A percentile compares a stretch with the other conserved stretches of the same genome.
These are phyloP conservation scores for Verasper variegatus DNA, from an alignment of 2,113 vertebrate genomes.

Conservation along the genomic window DNA sequence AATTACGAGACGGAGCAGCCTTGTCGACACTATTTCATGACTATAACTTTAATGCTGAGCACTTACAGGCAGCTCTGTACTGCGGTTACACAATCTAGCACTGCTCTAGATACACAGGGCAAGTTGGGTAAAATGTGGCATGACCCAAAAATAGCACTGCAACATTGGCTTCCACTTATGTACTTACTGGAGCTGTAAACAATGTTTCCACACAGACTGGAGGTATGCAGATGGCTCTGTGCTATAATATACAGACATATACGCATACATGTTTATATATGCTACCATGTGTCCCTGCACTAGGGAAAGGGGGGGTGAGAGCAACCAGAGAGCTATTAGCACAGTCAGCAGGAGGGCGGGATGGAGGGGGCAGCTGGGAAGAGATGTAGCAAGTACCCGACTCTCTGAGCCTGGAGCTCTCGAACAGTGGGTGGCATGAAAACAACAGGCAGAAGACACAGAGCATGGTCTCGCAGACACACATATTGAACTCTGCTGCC, in stretches of 20 bases:
- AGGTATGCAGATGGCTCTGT: constrained; percentile 31
- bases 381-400: constrained; percentile 57
- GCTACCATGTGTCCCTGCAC: constrained; percentile 48
- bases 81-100: constrained; percentile 56
- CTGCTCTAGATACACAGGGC: constrained; percentile 67
- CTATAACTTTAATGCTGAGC: constrained; percentile 35
- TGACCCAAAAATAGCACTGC: constrained; percentile 70
- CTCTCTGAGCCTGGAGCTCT: constrained; percentile 60
- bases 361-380: constrained; percentile 53
- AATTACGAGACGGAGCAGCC: not conserved
- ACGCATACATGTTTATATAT: constrained; percentile 37
- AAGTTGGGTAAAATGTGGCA: constrained; percentile 66
- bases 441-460: constrained; percentile 71
- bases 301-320: constrained; percentile 46
- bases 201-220: constrained; percentile 43
- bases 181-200: constrained; percentile 56
- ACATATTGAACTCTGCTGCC: constrained; percentile 50
- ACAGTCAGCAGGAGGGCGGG: constrained; percentile 57
- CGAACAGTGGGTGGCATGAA: constrained; percentile 75
- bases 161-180: constrained; percentile 48
- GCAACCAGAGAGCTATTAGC: constrained; percentile 71
- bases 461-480: constrained; percentile 53
- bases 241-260: constrained; percentile 26
- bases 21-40: constrained; percentile 19
- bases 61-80: constrained; percentile 34